These are phyloP conservation scores for Pantelozetes paolii DNA, from an alignment of 2,888 invertebrate genomes.

Conservation along the genomic window DNA sequence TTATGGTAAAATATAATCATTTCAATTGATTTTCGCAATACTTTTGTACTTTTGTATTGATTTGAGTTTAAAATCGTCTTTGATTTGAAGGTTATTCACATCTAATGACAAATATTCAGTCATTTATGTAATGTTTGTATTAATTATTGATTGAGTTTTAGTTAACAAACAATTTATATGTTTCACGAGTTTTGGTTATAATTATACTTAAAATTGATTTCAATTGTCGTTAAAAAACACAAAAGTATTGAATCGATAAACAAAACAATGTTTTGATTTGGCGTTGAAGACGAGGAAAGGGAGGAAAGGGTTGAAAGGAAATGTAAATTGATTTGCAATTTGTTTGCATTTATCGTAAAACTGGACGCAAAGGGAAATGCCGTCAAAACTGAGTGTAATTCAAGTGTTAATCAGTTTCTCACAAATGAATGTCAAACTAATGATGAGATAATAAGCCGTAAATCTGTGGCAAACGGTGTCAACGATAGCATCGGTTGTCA, in stretches of 20 bases:
- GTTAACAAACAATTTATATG: background rate
- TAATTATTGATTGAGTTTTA: background rate
- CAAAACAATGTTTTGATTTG: too few species aligned
- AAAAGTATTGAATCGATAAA: too few species aligned
- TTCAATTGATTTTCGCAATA: too few species aligned
- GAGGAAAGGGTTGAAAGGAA: too few species aligned
- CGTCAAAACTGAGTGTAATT: background rate
- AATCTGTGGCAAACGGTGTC: background rate
- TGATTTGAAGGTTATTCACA: slow-evolving; percentile 2
- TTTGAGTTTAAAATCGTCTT: too few species aligned
- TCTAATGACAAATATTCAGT: background rate
- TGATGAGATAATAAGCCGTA: slow-evolving; percentile 16
- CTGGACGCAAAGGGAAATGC: slow-evolving; percentile 31
- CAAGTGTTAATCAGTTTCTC: background rate
- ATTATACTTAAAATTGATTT: background rate
- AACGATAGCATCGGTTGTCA: slow-evolving; percentile 15
- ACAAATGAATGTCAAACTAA: slow-evolving; percentile 3
- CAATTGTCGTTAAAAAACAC: too few species aligned
- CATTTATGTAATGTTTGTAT: background rate
- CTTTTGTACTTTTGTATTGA: background rate
- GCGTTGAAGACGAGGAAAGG: too few species aligned
- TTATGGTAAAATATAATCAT: too few species aligned
- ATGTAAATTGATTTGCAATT: background rate
- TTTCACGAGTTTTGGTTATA: background rate
- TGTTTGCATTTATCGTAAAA: slow-evolving; percentile 13